These are phyloP conservation scores for Caenorhabditis macrosperma DNA, from an alignment of 2,888 invertebrate genomes.

Conservation along the genomic window DNA sequence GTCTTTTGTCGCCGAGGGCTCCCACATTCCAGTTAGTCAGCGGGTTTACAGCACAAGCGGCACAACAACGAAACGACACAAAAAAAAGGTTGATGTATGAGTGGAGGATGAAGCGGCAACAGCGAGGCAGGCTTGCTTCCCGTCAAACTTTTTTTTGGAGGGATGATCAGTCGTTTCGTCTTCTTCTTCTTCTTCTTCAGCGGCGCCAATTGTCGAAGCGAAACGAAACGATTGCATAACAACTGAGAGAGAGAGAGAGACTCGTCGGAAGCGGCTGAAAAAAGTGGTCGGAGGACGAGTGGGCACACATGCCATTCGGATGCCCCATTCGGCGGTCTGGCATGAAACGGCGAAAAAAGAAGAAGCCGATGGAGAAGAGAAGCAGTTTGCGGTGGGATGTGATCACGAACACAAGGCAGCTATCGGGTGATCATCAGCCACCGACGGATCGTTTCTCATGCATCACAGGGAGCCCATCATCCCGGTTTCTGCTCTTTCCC, in stretches of 20 bases:
- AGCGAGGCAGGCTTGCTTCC: not conserved
- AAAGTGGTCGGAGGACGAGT: slow-evolving; percentile 8
- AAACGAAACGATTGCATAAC: slow-evolving; percentile 20
- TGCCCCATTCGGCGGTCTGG: slow-evolving; percentile 13
- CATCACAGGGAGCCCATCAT: not conserved
- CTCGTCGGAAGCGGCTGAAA: slow-evolving; percentile 2
- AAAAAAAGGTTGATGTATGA: slow-evolving; percentile 19
- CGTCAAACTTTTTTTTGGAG: slow-evolving; percentile 8
- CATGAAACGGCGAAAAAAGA: not conserved
- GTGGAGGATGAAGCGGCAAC: not conserved
- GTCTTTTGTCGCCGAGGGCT: not conserved
- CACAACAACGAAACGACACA: slow-evolving; percentile 9
- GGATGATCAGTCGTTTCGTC: slow-evolving; percentile 1
- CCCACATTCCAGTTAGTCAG: slow-evolving; percentile 14
- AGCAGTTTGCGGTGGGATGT: not conserved
- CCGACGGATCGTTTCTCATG: not conserved
- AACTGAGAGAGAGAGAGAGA: slow-evolving; percentile 9
- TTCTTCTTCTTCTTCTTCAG: slow-evolving; percentile 4
- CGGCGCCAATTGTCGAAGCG: slow-evolving; percentile 9
- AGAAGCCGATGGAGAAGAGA: not conserved
- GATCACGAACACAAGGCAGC: not conserved
- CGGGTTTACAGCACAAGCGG: slow-evolving; percentile 9
- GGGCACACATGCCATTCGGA: slow-evolving; percentile 17
- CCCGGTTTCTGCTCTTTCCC: slow-evolving; percentile 1
- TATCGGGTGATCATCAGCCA: not conserved